These are phyloP conservation scores for Rhopalosiphum maidis DNA, from an alignment of 1,140 invertebrate genomes.

Conservation along the genomic window DNA sequence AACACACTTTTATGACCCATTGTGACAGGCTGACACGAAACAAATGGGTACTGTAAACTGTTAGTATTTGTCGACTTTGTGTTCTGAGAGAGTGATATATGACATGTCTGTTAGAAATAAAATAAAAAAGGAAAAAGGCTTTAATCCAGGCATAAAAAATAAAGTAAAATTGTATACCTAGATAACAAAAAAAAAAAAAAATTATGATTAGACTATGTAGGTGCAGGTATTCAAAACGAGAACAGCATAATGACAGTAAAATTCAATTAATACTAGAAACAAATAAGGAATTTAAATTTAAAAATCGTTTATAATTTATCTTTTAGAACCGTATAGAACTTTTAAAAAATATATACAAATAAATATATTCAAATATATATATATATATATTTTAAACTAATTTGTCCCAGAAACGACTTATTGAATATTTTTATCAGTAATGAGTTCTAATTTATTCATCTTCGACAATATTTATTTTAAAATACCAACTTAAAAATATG, in stretches of 20 bases:
- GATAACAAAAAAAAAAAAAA: neutral
- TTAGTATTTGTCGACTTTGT: slow-evolving; percentile 50
- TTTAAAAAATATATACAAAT: neutral
- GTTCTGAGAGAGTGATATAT: slow-evolving; percentile 36
- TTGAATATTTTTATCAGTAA: neutral
- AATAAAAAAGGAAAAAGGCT: slow-evolving; percentile 16
- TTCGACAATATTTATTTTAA: neutral
- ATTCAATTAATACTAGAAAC: neutral
- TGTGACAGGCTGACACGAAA: slow-evolving; percentile 53
- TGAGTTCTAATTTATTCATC: neutral
- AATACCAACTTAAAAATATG: neutral
- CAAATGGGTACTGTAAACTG: slow-evolving; percentile 21
- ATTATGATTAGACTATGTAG: neutral
- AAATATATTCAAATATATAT: neutral
- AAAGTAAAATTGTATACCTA: neutral
- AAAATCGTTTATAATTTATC: neutral
- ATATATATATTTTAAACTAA: neutral
- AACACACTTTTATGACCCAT: slow-evolving; percentile 51
- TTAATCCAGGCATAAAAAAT: neutral
- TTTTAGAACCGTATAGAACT: neutral
- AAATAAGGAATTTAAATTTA: neutral
- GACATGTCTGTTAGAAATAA: slow-evolving; percentile 33
- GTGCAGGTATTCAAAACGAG: neutral
- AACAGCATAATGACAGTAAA: neutral
- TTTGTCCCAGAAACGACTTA: neutral